A percentile compares a stretch with the other conserved stretches of the same genome.
phyloP scores from a whole-genome alignment of 2,888 invertebrate genomes.

The Gymnosoma rotundatum region DNA sequence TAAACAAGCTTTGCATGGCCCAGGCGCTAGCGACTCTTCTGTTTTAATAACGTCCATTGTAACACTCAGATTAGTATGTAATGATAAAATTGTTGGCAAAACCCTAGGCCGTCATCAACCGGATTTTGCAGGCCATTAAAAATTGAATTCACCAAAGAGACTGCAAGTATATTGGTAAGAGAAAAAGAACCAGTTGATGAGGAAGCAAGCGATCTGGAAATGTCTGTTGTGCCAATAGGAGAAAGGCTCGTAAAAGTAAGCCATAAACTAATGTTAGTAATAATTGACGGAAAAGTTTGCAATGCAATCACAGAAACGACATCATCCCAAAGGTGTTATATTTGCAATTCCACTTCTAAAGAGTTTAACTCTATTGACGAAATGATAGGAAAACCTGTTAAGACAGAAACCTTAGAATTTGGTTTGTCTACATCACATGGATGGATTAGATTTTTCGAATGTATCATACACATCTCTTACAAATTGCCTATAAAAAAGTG shows the following conservation, averaged over 20 bases:
- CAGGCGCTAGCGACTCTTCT: slow-evolving; percentile 18
- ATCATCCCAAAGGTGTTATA: slow-evolving; percentile 29
- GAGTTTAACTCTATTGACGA: slow-evolving; percentile 9
- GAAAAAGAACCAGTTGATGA: slow-evolving; percentile 15
- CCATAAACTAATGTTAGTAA: neutral
- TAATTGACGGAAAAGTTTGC: slow-evolving; percentile 6
- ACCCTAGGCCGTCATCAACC: slow-evolving; percentile 7
- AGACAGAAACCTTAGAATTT: slow-evolving; percentile 2
- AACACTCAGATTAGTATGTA: slow-evolving; percentile 29
- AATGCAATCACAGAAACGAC: slow-evolving; percentile 28
- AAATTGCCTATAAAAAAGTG: slow-evolving; percentile 16
- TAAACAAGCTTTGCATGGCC: neutral
- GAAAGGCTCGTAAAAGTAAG: slow-evolving; percentile 3
- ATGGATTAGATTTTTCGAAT: slow-evolving; percentile 10
- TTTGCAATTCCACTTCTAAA: slow-evolving; percentile 6
- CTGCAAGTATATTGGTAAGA: slow-evolving; percentile 2
- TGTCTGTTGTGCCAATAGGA: slow-evolving; percentile 23
- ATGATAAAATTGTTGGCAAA: slow-evolving; percentile 31
- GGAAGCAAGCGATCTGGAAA: slow-evolving; percentile 9
- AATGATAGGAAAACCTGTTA: slow-evolving; percentile 4
- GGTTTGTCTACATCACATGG: neutral
- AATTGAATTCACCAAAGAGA: slow-evolving; percentile 5
- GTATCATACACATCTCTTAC: slow-evolving; percentile 22
- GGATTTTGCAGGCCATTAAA: slow-evolving; percentile 10
- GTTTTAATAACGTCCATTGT: slow-evolving; percentile 20